Evolutionary conservation across 2,113 vertebrate genomes (phyloP), one percentile per base, ranked within the genome.

Genomic region (Archilochus colubris): DNA sequence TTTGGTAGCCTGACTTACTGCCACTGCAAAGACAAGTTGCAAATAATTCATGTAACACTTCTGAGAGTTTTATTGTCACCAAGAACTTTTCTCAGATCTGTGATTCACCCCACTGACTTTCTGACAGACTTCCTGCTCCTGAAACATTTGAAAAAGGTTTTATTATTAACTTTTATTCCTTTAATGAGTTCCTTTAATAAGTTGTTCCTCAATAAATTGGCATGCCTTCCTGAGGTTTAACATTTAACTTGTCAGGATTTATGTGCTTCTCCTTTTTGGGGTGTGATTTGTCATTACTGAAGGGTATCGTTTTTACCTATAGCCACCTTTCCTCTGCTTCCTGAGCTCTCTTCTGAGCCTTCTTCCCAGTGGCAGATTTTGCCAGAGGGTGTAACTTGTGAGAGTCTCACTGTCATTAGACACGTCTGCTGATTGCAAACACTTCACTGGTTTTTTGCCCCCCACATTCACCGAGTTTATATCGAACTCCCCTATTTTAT

Each of bases 101-200:
- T 23, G n/a, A 86, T 92, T 96, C 92, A 95, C 61, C 82, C 33
- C 73, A 30, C 69, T 72, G 91, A 83, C 73, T 83, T 92, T 92
- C 91, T 88, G 92, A 78, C 33, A 91, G 88, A 74, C 80, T 94
- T 96, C 48, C 90, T 92, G 73, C 73, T 93, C 61, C 61, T 83
- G 82, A 88, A 94, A 75, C 64, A 53, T 88, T 93, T 94, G 79
- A 88, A 78, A 96, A 94, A 78, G 48, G 30, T 94, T 96, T 94
- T 91, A 91, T 95, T 92, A 93, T 92, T 92, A 88, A 81, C 88
- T 88, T 95, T 61, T 68, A 88, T 96, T 94, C 44, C 53, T 88
- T 70, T 91, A 95, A 93, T 68, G 80, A 81, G 64, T 50, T 88
- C 80, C 31, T 88, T 96, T 92, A 92, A 68, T 81, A 92, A 84